Conservation (phyloP, 1,140 invertebrate species). For the Pantala flavescens region DNA sequence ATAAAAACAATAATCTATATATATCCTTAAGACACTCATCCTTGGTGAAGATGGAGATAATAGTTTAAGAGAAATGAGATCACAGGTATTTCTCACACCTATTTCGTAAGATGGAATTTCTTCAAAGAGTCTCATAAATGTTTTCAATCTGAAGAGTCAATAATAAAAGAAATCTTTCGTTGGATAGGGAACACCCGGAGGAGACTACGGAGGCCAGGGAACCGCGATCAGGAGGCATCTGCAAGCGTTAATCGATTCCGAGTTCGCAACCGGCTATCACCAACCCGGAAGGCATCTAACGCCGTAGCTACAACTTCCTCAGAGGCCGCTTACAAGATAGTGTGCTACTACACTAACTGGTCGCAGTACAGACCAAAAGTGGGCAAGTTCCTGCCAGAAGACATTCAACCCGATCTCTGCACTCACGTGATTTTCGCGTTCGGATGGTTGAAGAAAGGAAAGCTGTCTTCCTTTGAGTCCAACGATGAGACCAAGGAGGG, state of each 20-base stretch:
- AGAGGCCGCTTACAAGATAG: slow-evolving; percentile 59
- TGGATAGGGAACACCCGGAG: slow-evolving; percentile 27
- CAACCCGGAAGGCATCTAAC: slow-evolving; percentile 43
- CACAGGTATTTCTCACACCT: too few relatives aligned
- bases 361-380: slow-evolving; percentile 88
- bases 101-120: too few relatives aligned
- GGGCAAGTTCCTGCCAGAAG: slow-evolving; percentile 88
- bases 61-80: too few relatives aligned
- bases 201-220: slow-evolving; percentile 40
- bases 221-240: slow-evolving; percentile 50
- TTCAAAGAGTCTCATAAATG: too few relatives aligned
- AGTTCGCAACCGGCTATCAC: slow-evolving; percentile 33
- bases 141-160: too few relatives aligned
- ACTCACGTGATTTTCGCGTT: slow-evolving; percentile 95
- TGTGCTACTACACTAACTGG: slow-evolving; percentile 97
- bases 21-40: too few relatives aligned
- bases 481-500: slow-evolving; percentile 90
- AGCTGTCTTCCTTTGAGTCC: slow-evolving; percentile 79
- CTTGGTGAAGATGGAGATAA: too few relatives aligned
- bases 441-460: slow-evolving; percentile 92
- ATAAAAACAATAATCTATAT: too few relatives aligned
- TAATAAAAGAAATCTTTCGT: background rate
- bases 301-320: slow-evolving; percentile 35
- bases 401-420: slow-evolving; percentile 89
- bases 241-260: slow-evolving; percentile 55